phyloP scores from a whole-genome alignment of 1,140 invertebrate genomes.

The Reticulitermes speratus region DNA sequence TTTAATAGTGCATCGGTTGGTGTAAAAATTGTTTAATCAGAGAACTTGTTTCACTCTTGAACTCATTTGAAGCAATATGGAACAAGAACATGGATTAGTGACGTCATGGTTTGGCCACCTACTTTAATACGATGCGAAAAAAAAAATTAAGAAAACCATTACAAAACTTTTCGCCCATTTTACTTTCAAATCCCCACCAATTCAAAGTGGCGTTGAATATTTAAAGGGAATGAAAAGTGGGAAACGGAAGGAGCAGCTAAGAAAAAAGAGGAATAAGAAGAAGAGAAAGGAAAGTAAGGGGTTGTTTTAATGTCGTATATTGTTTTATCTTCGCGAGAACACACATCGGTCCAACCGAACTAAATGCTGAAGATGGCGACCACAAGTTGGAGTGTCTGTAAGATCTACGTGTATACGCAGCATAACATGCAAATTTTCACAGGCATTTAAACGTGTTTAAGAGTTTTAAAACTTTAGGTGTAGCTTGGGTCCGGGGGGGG shows the following conservation, averaged over 20 bases:
- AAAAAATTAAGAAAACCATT: conserved; percentile 29
- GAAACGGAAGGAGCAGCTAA: background rate
- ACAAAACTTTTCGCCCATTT: conserved; percentile 28
- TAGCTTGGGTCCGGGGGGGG: too few relatives aligned
- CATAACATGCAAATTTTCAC: background rate
- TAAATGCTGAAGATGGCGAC: background rate
- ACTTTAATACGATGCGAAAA: conserved; percentile 12
- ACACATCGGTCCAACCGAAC: background rate
- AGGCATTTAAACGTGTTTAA: background rate
- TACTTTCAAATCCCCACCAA: conserved; percentile 29
- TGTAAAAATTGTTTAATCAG: too few relatives aligned
- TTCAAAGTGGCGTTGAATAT: conserved; percentile 25
- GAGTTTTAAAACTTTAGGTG: background rate
- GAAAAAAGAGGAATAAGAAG: background rate
- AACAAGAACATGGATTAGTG: background rate
- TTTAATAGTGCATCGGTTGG: too few relatives aligned
- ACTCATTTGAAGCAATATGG: background rate
- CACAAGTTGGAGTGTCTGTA: background rate
- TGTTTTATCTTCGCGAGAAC: conserved; percentile 3
- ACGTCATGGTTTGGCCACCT: background rate
- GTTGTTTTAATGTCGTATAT: background rate
- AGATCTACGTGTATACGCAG: background rate
- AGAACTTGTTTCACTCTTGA: background rate
- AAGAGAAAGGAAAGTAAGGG: background rate
- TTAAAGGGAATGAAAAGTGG: conserved; percentile 5